Conservation (phyloP, 2,797 vertebrate genomes). For the Cryptoprocta ferox region DNA sequence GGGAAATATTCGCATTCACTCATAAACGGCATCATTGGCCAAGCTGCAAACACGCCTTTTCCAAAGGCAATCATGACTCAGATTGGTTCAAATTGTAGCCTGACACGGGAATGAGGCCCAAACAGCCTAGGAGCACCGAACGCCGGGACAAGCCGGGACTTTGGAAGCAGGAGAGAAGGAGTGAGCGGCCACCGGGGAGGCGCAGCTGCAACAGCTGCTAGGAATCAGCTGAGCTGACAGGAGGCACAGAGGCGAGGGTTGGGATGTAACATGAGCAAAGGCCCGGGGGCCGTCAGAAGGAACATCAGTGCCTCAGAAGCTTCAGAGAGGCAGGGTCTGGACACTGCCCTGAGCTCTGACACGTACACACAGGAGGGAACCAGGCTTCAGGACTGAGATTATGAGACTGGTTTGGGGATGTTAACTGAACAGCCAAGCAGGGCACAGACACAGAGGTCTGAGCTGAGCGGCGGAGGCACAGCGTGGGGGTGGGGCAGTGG, state of each 20-base stretch:
- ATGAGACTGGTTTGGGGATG: too few relatives aligned
- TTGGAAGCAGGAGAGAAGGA: neutral
- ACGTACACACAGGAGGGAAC: neutral
- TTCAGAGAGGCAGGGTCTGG: neutral
- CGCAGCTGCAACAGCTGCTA: neutral
- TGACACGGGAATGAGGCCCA: neutral
- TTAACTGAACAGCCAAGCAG: neutral
- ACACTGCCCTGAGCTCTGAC: neutral
- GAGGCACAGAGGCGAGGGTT: neutral
- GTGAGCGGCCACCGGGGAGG: rapidly evolving
- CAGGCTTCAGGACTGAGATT: neutral
- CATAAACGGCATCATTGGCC: neutral
- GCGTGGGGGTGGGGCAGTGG: neutral
- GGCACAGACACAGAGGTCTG: neutral
- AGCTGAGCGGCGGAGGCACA: neutral
- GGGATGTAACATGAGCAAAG: neutral
- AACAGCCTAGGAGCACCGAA: too few relatives aligned
- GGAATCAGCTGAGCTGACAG: neutral
- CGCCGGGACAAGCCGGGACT: neutral
- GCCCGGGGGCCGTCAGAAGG: neutral
- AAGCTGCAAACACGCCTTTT: neutral
- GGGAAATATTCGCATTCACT: neutral
- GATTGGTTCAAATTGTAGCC: neutral
- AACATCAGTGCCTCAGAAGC: neutral
- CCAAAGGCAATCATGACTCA: neutral